Percentiles rank a stretch among this genome's conserved stretches.
Conservation (phyloP, 2,797 vertebrate species). For the Molossus alvarezi region DNA sequence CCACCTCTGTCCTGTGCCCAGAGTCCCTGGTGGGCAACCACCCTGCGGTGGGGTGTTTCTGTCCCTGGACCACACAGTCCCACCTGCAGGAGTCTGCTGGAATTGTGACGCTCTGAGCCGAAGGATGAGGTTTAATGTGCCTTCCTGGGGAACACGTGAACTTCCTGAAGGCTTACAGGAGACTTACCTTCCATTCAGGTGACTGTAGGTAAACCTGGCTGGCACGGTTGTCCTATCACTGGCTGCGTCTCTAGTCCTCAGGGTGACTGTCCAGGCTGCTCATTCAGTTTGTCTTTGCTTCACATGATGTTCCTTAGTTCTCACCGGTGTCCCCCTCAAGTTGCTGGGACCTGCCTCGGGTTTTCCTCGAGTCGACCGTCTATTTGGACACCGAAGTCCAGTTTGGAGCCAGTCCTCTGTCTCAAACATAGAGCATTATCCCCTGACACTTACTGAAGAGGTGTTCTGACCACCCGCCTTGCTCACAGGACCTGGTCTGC, state of each 20-base stretch:
- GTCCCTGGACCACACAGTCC: background rate
- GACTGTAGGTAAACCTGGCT: background rate
- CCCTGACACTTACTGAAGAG: background rate
- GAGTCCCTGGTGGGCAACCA: background rate
- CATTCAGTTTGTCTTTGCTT: background rate
- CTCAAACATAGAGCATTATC: background rate
- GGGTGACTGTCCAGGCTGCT: background rate
- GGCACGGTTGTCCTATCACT: too few relatives aligned
- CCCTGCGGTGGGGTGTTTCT: background rate
- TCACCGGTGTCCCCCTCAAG: background rate
- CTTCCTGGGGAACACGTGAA: background rate
- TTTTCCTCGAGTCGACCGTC: background rate
- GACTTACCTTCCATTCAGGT: background rate
- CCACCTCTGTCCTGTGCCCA: background rate
- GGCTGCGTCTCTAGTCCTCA: background rate
- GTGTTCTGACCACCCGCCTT: background rate
- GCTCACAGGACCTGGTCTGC: fast-evolving
- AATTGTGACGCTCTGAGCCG: background rate
- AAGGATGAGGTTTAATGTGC: background rate
- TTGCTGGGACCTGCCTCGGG: background rate
- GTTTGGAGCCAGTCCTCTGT: background rate
- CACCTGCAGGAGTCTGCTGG: background rate
- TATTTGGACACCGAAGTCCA: background rate
- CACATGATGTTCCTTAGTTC: background rate
- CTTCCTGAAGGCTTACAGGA: background rate